Evolutionary conservation across 2,797 vertebrate species (phyloP).

Genomic region (Hydrophis major): DNA sequence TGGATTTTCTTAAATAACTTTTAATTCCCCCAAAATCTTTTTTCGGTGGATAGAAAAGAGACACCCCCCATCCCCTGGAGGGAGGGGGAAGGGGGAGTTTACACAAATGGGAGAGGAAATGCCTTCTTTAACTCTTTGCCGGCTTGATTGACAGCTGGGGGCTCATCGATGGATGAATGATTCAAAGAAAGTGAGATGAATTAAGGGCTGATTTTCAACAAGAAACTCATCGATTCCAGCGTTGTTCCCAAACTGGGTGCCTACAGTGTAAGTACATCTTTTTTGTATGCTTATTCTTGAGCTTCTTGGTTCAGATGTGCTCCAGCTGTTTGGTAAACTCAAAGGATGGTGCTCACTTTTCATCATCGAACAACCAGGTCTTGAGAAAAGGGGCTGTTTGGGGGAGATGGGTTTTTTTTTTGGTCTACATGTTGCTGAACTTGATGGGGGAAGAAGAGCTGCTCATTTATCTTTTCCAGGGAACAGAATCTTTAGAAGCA

Average conservation of each 20-base stretch:
- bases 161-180: conserved; percentile 12
- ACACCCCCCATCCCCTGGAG: not conserved
- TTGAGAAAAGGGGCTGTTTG: not conserved
- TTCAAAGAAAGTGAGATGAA: not conserved
- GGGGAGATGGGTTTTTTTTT: too few relatives aligned
- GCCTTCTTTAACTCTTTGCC: accelerated
- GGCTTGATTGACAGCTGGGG: conserved; percentile 13
- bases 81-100: not conserved
- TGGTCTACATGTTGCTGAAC: not conserved
- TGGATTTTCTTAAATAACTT: not conserved
- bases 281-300: not conserved
- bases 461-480: not conserved
- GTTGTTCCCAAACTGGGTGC: conserved; percentile 40
- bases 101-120: conserved; percentile 8
- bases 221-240: conserved; percentile 27
- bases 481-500: not conserved
- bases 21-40: not conserved
- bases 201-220: conserved; percentile 19
- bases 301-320: conserved; percentile 8
- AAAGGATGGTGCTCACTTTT: conserved; percentile 35
- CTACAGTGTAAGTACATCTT: conserved; percentile 31
- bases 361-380: not conserved
- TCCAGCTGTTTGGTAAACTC: conserved; percentile 45
- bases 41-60: not conserved
- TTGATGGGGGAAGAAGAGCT: not conserved